phyloP scores from a whole-genome alignment of 2,113 vertebrate genomes.

The Hassar affinis region DNA sequence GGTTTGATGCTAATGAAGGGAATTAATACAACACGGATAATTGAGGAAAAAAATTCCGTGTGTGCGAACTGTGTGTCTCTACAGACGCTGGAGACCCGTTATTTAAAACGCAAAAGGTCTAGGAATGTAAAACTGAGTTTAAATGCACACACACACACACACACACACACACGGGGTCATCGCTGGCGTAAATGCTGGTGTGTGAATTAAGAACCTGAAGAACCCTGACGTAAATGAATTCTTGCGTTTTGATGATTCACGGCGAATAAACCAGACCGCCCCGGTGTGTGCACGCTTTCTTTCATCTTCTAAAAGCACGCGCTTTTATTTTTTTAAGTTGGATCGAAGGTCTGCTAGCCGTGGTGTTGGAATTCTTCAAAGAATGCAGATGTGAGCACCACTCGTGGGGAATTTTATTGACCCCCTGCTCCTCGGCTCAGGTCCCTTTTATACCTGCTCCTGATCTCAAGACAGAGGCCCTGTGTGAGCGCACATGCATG shows the following conservation, averaged over 20 bases:
- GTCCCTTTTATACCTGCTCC: conserved; percentile 19
- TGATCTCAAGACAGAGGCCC: conserved; percentile 24
- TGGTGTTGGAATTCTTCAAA: background rate
- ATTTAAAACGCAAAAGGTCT: background rate
- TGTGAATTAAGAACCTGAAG: background rate
- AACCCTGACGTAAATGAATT: too few relatives aligned
- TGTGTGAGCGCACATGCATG: conserved; percentile 33
- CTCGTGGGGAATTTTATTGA: conserved; percentile 28
- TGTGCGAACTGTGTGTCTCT: too few relatives aligned
- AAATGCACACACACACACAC: too few relatives aligned
- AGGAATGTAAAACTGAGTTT: background rate
- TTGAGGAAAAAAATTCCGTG: conserved; percentile 41
- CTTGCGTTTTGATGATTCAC: too few relatives aligned
- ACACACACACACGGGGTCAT: too few relatives aligned
- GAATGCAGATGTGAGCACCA: conserved; percentile 28
- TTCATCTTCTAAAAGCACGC: background rate
- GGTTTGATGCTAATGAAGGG: conserved; percentile 57
- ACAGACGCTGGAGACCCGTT: background rate
- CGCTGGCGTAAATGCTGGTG: background rate
- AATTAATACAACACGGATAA: conserved; percentile 50
- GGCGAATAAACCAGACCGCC: background rate
- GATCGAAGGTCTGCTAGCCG: background rate
- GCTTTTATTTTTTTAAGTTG: background rate
- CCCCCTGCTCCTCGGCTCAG: background rate
- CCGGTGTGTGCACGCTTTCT: background rate